Evolutionary conservation across 92 coral and sea anemone species (phyloP), one percentile per base, ranked within the genome.

Genomic region (Porites rus): DNA sequence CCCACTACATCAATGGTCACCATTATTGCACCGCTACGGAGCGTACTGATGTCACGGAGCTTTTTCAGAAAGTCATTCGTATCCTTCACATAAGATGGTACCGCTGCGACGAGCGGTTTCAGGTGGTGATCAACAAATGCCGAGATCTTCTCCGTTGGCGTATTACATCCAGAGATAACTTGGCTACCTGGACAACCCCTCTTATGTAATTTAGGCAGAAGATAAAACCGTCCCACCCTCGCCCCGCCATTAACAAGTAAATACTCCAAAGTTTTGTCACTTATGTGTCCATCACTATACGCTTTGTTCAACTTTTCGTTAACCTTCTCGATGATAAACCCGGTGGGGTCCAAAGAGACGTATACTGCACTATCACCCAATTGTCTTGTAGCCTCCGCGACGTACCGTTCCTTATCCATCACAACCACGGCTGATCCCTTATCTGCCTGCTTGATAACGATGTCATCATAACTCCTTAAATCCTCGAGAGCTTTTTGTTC

Each of bases 361-460:
- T 78, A 78, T 7, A 76, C 76, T 16, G 10, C 16, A 18, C 4
- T 21, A 78, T 78, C 78, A 51, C 72, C 53, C 25, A 86, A 59
- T 51, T 86, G 89, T 8, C 65, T 71, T 38, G 22, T 50, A 51
- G 84, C 77, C 28, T 86, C 91, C 8, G 16, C 52, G 18, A 71
- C 54, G 75, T 81, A 82, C 59, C 61, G 51, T 18, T 43, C 28
- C 50, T 28, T 75, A 13, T 66, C 87, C 84, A 80, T 84, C 9
- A 90, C 79, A n/a, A 84, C 89, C 0, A 84, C 88, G 9, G 69
- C 89, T 19, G 84, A 75, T 17, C 88, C 85, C 58, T 88, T 88
- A 58, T 88, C 88, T 20, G 88, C 92, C 21, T 82, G 79, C 77
- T 88, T 88, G 61, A 87, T 87, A 9, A 88, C 70, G 6, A 88